Percentiles rank a stretch among this genome's conserved stretches.
Evolutionary conservation across 1,140 invertebrate species (phyloP).

Genomic region (Anthonomus grandis): DNA sequence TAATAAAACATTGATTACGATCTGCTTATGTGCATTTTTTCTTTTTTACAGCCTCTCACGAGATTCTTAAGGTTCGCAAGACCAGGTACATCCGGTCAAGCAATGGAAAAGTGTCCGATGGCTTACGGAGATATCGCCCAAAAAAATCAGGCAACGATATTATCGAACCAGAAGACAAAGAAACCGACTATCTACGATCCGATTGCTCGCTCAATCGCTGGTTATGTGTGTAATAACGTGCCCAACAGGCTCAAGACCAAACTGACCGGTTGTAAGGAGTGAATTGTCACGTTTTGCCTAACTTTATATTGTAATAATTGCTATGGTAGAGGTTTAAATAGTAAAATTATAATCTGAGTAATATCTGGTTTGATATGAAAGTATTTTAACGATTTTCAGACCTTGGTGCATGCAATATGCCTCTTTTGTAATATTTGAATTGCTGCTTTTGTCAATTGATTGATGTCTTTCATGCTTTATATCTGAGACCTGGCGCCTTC

Average conservation of each 20-base stretch:
- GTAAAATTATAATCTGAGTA: too few relatives aligned
- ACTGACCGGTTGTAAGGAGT: conserved; percentile 10
- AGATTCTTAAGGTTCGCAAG: conserved; percentile 6
- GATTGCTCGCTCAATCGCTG: conserved; percentile 44
- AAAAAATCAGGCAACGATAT: conserved; percentile 9
- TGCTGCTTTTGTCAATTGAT: too few relatives aligned
- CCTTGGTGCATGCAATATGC: too few relatives aligned
- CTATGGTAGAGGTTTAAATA: too few relatives aligned
- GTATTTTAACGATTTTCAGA: too few relatives aligned
- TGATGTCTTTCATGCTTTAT: too few relatives aligned
- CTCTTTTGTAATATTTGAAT: too few relatives aligned
- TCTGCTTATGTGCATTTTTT: neutral
- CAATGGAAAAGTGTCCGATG: conserved; percentile 15
- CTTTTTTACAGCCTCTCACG: conserved; percentile 2
- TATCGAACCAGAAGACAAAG: conserved; percentile 16
- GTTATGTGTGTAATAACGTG: conserved; percentile 41
- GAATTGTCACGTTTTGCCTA: neutral
- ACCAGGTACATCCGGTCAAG: conserved; percentile 3
- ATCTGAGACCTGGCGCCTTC: too few relatives aligned
- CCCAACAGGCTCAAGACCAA: conserved; percentile 27
- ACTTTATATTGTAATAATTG: too few relatives aligned
- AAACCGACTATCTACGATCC: conserved; percentile 38
- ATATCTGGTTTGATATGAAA: too few relatives aligned
- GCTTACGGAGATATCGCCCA: conserved; percentile 20
- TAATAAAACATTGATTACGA: conserved; percentile 2